These are phyloP conservation scores for Leptothorax acervorum DNA, from an alignment of 2,888 invertebrate genomes.

Conservation along the genomic window DNA sequence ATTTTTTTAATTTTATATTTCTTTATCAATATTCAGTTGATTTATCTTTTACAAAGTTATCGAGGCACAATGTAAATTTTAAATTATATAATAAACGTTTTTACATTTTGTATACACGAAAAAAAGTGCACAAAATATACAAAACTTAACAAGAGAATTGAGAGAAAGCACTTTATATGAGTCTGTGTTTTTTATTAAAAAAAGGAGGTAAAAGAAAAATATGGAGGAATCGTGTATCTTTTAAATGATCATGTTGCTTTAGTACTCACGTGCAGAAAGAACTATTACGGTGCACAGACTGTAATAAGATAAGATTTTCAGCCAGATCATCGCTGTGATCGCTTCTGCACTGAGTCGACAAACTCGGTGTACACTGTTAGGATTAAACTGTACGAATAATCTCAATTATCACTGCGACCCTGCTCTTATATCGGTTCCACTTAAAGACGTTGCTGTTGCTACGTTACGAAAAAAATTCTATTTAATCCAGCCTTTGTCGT, in stretches of 20 bases:
- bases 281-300: conserved; percentile 56
- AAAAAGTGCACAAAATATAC: not conserved
- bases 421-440: conserved; percentile 51
- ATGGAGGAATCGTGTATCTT: not conserved
- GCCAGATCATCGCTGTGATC: conserved; percentile 69
- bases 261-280: conserved; percentile 68
- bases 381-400: conserved; percentile 61
- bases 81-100: not conserved
- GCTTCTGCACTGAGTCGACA: conserved; percentile 60
- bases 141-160: not conserved
- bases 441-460: conserved; percentile 27
- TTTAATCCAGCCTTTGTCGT: not conserved
- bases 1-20: not conserved
- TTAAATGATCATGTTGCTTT: not conserved
- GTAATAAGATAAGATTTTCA: conserved; percentile 61
- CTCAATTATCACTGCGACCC: conserved; percentile 60
- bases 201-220: not conserved
- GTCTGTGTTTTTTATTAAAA: not conserved
- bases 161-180: not conserved
- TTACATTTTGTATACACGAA: not conserved
- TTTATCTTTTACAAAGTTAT: conserved; percentile 16
- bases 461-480: not conserved
- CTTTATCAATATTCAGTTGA: not conserved
- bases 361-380: conserved; percentile 59
- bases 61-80: not conserved